phyloP scores from a whole-genome alignment of 1,140 invertebrate species.

The Brachionus angularis region DNA sequence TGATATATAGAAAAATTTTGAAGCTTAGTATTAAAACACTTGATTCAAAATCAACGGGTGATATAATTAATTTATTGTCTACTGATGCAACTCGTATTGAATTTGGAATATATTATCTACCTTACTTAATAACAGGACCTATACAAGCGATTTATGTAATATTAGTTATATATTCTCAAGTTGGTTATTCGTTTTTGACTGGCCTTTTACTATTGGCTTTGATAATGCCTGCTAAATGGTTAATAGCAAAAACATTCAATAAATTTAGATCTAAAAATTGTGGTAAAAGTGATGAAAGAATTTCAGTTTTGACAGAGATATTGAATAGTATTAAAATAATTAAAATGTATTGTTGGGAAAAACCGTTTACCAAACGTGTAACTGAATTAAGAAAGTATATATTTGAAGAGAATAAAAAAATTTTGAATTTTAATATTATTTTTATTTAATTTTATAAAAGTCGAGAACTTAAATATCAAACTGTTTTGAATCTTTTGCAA shows the following conservation, averaged over 20 bases:
- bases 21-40: not conserved
- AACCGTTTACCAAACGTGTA: conserved; percentile 4
- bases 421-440: not conserved
- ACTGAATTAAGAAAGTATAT: not conserved
- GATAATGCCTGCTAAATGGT: not conserved
- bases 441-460: too few species aligned
- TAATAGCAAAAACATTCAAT: not conserved
- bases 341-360: conserved; percentile 69
- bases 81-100: conserved; percentile 37
- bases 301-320: conserved; percentile 84
- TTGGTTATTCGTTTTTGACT: not conserved
- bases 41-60: not conserved
- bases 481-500: not conserved
- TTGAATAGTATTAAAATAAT: conserved; percentile 80
- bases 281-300: conserved; percentile 66
- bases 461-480: conserved; percentile 30
- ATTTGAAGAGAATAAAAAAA: not conserved
- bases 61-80: conserved; percentile 30
- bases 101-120: not conserved
- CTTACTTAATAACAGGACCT: conserved; percentile 13
- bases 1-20: conserved; percentile 81
- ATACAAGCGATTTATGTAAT: conserved; percentile 13
- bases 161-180: not conserved
- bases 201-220: not conserved
- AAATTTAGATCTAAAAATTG: not conserved